Evolutionary conservation across 2,888 invertebrate genomes (phyloP).

Genomic region (Chrysopilus asiliformis): DNA sequence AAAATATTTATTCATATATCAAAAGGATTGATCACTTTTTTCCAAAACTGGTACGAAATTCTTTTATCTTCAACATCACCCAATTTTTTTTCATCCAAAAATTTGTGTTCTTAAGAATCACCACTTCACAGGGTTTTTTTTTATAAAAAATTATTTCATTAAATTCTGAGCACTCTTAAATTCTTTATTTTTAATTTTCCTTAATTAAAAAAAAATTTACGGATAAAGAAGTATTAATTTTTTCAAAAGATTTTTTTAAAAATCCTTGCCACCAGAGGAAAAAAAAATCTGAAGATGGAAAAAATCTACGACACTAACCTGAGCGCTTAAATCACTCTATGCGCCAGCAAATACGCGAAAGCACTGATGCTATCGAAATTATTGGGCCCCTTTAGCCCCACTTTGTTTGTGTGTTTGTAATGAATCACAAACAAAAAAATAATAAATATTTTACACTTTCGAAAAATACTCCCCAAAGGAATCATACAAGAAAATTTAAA

Average conservation of each 20-base stretch:
- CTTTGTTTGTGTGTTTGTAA: constrained; percentile 16
- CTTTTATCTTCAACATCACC: too few relatives aligned
- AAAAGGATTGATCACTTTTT: too few relatives aligned
- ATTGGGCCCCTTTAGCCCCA: constrained; percentile 30
- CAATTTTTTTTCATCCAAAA: too few relatives aligned
- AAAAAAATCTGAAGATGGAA: too few relatives aligned
- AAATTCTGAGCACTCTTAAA: constrained; percentile 5
- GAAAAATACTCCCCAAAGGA: too few relatives aligned
- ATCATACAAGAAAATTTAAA: too few relatives aligned
- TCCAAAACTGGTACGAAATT: too few relatives aligned
- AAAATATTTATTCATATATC: too few relatives aligned
- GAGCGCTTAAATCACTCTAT: constrained; percentile 39
- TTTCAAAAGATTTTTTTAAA: too few relatives aligned
- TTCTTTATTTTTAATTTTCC: constrained; percentile 1
- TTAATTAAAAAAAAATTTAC: constrained; percentile 3
- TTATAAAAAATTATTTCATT: background rate
- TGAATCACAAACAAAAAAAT: constrained; percentile 7
- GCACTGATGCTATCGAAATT: constrained; percentile 37
- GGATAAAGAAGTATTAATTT: constrained; percentile 5
- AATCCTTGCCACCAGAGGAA: too few relatives aligned
- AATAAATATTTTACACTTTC: constrained; percentile 3
- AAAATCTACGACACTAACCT: constrained; percentile 29
- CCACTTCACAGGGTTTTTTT: background rate
- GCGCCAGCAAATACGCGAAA: constrained; percentile 40
- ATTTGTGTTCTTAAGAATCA: background rate